Conservation (phyloP, 2,888 invertebrate species). For the Protula sp. region DNA sequence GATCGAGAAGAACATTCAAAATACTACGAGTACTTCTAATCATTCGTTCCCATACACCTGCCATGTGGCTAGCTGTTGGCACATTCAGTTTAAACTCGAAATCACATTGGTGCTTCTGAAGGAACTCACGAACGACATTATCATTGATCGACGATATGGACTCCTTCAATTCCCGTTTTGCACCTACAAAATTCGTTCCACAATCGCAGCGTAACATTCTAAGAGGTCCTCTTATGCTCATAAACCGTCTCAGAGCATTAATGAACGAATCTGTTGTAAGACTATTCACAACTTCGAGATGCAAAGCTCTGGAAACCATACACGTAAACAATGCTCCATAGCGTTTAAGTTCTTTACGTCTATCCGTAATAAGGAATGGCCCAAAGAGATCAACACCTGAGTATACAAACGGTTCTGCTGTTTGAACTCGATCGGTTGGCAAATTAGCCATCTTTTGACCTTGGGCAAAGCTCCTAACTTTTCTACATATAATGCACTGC, state of each 20-base stretch:
- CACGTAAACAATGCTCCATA: conserved; percentile 41
- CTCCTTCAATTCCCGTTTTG: conserved; percentile 6
- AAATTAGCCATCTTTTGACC: conserved; percentile 43
- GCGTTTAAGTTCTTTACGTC: conserved; percentile 31
- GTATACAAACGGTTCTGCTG: conserved; percentile 27
- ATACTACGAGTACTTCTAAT: conserved; percentile 25
- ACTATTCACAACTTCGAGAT: conserved; percentile 28
- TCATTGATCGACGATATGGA: conserved; percentile 4
- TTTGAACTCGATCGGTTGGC: conserved; percentile 39
- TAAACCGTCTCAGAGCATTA: conserved; percentile 21
- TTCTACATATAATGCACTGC: conserved; percentile 39
- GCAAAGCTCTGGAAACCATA: conserved; percentile 34
- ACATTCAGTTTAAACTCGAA: conserved; percentile 20
- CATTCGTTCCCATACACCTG: conserved; percentile 31
- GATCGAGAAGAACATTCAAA: conserved; percentile 12
- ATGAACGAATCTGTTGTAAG: conserved; percentile 24
- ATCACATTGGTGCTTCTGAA: conserved; percentile 1
- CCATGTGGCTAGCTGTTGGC: conserved; percentile 28
- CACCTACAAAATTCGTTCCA: conserved; percentile 13
- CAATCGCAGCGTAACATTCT: conserved; percentile 1
- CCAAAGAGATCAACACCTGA: conserved; percentile 43
- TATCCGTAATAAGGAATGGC: conserved; percentile 33
- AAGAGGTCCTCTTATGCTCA: conserved; percentile 17
- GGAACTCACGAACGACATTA: not conserved
- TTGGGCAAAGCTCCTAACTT: conserved; percentile 21